phyloP scores from a whole-genome alignment of 2,888 invertebrate species.

The Rutpela maculata region DNA sequence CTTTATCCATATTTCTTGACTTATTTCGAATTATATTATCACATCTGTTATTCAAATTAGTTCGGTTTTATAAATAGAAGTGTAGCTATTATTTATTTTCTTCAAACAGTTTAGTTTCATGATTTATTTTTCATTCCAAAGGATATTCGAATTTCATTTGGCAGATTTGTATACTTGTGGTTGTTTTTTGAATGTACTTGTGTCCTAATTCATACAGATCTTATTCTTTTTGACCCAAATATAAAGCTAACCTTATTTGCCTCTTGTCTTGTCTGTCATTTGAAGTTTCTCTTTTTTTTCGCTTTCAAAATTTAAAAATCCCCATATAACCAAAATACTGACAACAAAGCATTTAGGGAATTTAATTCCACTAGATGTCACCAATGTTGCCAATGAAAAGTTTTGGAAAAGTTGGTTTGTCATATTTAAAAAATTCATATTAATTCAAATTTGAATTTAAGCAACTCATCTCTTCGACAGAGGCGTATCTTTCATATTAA shows the following conservation, averaged over 20 bases:
- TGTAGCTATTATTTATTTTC: constrained; percentile 19
- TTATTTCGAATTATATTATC: constrained; percentile 49
- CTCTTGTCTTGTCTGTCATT: constrained; percentile 35
- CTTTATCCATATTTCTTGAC: constrained; percentile 56
- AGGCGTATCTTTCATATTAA: no score
- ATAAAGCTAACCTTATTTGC: constrained; percentile 59
- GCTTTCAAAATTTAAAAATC: constrained; percentile 37
- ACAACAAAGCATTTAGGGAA: constrained; percentile 39
- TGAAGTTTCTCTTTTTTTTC: constrained; percentile 35
- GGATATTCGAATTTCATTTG: constrained; percentile 17
- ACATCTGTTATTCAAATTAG: constrained; percentile 59
- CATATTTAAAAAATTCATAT: no score
- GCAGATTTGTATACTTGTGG: constrained; percentile 18
- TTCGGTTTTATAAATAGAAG: constrained; percentile 56
- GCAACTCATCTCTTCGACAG: no score
- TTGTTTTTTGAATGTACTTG: constrained; percentile 39
- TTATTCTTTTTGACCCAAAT: constrained; percentile 60
- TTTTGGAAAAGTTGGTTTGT: no score
- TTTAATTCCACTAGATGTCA: background rate
- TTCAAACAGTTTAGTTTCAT: constrained; percentile 4
- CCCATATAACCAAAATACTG: constrained; percentile 26
- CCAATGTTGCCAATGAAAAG: background rate
- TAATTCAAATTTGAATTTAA: no score
- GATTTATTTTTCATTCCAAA: constrained; percentile 22
- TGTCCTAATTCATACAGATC: constrained; percentile 49